Percentiles rank a stretch among this genome's conserved stretches.
Conservation (phyloP, 2,113 vertebrate species). For the Tringa solitaria region DNA sequence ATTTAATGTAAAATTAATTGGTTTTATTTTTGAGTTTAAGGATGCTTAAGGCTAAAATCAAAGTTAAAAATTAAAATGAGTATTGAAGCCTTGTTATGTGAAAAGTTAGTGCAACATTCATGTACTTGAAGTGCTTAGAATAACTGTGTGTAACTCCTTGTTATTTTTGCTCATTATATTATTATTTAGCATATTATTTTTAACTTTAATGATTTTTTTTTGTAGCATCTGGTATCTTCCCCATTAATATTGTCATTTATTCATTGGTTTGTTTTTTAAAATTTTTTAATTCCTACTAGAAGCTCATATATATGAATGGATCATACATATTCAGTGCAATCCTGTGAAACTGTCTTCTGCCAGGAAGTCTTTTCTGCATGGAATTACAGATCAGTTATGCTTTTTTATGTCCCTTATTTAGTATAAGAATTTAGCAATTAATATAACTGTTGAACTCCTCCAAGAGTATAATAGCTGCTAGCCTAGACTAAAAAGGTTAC, state of each 20-base stretch:
- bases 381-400: background rate
- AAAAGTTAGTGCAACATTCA: background rate
- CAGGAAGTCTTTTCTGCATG: background rate
- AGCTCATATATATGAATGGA: background rate
- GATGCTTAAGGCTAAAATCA: background rate
- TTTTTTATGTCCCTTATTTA: background rate
- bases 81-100: background rate
- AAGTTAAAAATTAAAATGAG: background rate
- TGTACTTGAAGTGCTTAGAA: background rate
- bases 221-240: background rate
- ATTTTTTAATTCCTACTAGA: background rate
- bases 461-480: background rate
- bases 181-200: background rate
- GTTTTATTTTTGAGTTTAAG: background rate
- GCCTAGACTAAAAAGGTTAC: background rate
- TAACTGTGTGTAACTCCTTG: background rate
- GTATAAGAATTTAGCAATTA: background rate
- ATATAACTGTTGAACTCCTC: background rate
- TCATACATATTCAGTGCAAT: background rate
- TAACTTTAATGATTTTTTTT: background rate
- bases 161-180: background rate
- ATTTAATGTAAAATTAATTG: background rate
- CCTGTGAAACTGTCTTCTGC: background rate
- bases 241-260: background rate
- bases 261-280: background rate